A percentile compares a stretch with the other conserved stretches of the same genome.
Conservation (phyloP, 1,140 invertebrate genomes). For the Phortica variegata region DNA sequence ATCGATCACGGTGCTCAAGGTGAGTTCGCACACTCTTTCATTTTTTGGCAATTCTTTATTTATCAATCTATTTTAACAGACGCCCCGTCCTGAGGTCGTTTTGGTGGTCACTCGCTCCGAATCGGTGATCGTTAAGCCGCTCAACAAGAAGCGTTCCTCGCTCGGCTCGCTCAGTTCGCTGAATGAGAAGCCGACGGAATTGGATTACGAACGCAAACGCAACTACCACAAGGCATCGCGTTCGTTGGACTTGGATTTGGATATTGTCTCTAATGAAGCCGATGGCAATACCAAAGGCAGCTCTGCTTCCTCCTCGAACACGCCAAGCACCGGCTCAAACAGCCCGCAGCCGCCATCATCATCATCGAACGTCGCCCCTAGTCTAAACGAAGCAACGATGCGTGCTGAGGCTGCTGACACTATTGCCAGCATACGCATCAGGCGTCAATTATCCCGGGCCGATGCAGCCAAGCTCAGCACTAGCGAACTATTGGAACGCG, state of each 20-base stretch:
- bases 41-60: conserved; percentile 2
- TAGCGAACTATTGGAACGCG: conserved; percentile 47
- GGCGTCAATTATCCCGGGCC: conserved; percentile 41
- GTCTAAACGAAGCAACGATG: conserved; percentile 27
- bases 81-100: conserved; percentile 68
- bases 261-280: conserved; percentile 47
- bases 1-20: conserved; percentile 82
- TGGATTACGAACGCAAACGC: conserved; percentile 46
- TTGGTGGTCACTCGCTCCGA: conserved; percentile 63
- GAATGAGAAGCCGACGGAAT: conserved; percentile 47
- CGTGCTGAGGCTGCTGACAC: conserved; percentile 33
- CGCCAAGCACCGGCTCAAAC: conserved; percentile 37
- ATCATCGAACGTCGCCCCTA: conserved; percentile 9
- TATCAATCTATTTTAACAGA: conserved; percentile 48
- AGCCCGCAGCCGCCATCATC: conserved; percentile 43
- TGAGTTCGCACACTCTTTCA: conserved; percentile 37
- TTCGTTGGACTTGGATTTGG: conserved; percentile 50
- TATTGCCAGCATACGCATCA: conserved; percentile 40
- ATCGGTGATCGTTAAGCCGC: conserved; percentile 43
- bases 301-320: conserved; percentile 16
- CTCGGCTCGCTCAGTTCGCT: conserved; percentile 51
- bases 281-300: conserved; percentile 3
- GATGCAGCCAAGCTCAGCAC: conserved; percentile 52
- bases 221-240: conserved; percentile 53
- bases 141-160: conserved; percentile 55